These are phyloP conservation scores for Triplophysa siluroides DNA, from an alignment of 2,113 vertebrate genomes.

Conservation along the genomic window DNA sequence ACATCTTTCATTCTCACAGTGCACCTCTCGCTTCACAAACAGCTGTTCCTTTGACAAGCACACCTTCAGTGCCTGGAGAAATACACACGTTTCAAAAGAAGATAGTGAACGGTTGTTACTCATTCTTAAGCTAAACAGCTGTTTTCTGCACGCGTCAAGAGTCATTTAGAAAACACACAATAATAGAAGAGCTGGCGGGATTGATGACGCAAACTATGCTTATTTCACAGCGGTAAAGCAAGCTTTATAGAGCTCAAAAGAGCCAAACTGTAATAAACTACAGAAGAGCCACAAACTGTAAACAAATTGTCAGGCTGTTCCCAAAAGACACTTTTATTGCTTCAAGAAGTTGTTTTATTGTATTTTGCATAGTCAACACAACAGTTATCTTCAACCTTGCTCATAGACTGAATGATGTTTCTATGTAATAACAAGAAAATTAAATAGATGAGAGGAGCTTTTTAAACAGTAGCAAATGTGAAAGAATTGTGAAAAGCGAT, in stretches of 20 bases:
- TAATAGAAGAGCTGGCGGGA: neutral
- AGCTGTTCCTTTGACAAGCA: slow-evolving; percentile 32
- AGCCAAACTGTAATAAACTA: neutral
- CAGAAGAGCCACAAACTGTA: neutral
- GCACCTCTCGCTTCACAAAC: neutral
- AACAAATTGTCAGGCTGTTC: neutral
- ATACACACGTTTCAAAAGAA: slow-evolving; percentile 24
- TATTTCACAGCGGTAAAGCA: neutral
- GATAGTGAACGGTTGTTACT: slow-evolving; percentile 24
- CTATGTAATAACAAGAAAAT: too few species aligned
- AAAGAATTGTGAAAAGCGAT: too few species aligned
- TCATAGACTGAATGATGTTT: too few species aligned
- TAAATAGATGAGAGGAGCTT: too few species aligned
- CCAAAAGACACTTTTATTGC: too few species aligned
- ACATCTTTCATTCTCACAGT: neutral
- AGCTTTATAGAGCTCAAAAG: neutral
- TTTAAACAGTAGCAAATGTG: too few species aligned
- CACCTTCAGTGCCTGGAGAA: slow-evolving; percentile 3
- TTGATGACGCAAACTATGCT: neutral
- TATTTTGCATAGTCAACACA: too few species aligned
- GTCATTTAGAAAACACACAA: slow-evolving; percentile 26
- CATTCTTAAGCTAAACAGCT: slow-evolving; percentile 32
- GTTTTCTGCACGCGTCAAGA: slow-evolving; percentile 11
- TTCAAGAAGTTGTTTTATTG: too few species aligned
- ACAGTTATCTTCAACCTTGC: too few species aligned